phyloP scores from a whole-genome alignment of 2,797 vertebrate species.

The Momotus momota region DNA sequence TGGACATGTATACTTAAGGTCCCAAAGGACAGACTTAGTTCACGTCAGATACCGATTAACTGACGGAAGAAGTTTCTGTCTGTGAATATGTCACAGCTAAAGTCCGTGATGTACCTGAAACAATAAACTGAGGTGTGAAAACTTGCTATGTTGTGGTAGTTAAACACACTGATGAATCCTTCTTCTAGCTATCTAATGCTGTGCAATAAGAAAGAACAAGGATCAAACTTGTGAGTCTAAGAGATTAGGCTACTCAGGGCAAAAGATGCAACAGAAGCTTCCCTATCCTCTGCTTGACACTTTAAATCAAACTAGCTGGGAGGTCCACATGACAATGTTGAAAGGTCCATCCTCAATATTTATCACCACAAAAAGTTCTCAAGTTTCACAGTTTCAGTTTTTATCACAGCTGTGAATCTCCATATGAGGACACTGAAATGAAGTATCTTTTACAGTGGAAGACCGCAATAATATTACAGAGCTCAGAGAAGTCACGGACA shows the following conservation, averaged over 20 bases:
- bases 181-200: neutral
- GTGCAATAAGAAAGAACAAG: neutral
- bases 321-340: neutral
- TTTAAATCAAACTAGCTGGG: neutral
- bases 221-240: neutral
- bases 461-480: neutral
- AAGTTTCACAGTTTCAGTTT: neutral
- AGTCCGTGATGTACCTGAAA: neutral
- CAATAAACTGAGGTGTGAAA: neutral
- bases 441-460: neutral
- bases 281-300: neutral
- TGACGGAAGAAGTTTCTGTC: neutral
- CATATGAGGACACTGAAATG: neutral
- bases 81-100: no score
- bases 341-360: neutral
- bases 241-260: neutral
- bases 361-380: neutral
- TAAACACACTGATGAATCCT: neutral
- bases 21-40: neutral
- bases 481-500: fast-evolving
- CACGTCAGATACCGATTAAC: neutral
- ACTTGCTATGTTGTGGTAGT: neutral
- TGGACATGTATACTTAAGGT: fast-evolving
- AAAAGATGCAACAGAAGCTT: neutral
- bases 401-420: neutral